A percentile compares a stretch with the other conserved stretches of the same genome.
These are phyloP conservation scores for Tautogolabrus adspersus DNA, from an alignment of 2,113 vertebrate species.

Conservation along the genomic window DNA sequence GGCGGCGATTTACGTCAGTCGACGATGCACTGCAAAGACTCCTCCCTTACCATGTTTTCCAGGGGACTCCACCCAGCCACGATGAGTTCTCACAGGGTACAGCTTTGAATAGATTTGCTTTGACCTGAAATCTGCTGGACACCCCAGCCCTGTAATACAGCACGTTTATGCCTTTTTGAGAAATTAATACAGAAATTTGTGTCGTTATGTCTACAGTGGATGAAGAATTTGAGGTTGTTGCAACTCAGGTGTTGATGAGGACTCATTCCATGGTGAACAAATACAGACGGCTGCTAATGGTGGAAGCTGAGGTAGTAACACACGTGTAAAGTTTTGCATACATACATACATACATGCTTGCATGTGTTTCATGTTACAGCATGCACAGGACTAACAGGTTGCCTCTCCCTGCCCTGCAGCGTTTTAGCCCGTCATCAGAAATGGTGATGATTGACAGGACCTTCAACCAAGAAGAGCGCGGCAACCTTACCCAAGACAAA, in stretches of 20 bases:
- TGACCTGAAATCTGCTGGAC: neutral
- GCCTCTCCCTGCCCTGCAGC: constrained; percentile 71
- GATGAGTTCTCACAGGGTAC: constrained; percentile 88
- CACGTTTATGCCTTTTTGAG: neutral
- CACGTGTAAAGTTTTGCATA: no score
- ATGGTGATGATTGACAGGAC: constrained; percentile 99
- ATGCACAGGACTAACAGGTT: neutral
- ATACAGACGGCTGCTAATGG: constrained; percentile 94
- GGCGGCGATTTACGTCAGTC: constrained; percentile 86
- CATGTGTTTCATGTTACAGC: neutral
- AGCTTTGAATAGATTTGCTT: neutral
- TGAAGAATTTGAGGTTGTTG: constrained; percentile 92
- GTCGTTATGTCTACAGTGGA: constrained; percentile 84
- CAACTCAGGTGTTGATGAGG: constrained; percentile 92
- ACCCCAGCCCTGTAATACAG: neutral
- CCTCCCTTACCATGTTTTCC: constrained; percentile 94
- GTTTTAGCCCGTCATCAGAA: constrained; percentile 94
- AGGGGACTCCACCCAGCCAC: constrained; percentile 89
- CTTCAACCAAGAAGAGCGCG: constrained; percentile 97
- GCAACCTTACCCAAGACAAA: constrained; percentile 93
- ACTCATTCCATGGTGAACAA: constrained; percentile 98
- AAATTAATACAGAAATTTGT: neutral
- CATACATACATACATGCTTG: neutral
- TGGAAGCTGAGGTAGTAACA: constrained; percentile 92
- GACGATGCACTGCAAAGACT: constrained; percentile 90